Evolutionary conservation across 2,797 vertebrate species (phyloP).

Genomic region (Cyprinella venusta): DNA sequence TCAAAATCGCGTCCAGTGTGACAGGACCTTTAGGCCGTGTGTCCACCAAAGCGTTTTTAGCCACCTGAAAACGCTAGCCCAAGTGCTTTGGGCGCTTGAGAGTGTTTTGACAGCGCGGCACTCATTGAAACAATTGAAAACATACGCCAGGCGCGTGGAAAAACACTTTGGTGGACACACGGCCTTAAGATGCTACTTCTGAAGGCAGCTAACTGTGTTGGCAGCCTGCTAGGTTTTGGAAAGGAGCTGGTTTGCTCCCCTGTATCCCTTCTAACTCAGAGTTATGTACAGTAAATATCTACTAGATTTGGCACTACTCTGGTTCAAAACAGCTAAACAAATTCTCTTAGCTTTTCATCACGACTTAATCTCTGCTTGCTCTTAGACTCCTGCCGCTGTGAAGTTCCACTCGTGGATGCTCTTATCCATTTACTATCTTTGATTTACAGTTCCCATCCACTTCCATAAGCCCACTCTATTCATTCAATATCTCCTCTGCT

Average conservation of each 20-base stretch:
- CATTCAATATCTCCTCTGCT: conserved; percentile 22
- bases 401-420: conserved; percentile 22
- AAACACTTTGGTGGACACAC: too few relatives aligned
- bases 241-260: conserved; percentile 59
- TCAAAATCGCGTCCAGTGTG: too few relatives aligned
- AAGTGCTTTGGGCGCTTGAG: too few relatives aligned
- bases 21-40: too few relatives aligned
- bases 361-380: not conserved
- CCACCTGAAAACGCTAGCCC: too few relatives aligned
- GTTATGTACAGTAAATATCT: conserved; percentile 69
- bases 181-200: too few relatives aligned
- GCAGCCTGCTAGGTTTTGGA: conserved; percentile 57
- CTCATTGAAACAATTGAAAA: too few relatives aligned
- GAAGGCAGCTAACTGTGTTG: conserved; percentile 23
- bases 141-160: too few relatives aligned
- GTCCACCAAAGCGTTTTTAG: too few relatives aligned
- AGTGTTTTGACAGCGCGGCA: too few relatives aligned
- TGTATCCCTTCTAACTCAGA: conserved; percentile 68
- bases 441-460: conserved; percentile 16
- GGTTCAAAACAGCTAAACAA: conserved; percentile 20
- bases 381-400: not conserved
- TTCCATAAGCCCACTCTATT: conserved; percentile 27
- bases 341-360: conserved; percentile 39
- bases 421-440: conserved; percentile 26
- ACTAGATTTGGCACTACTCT: not conserved